Percentiles rank a stretch among this genome's conserved stretches.
phyloP scores from a whole-genome alignment of 1,140 invertebrate species.

The Ips typographus region DNA sequence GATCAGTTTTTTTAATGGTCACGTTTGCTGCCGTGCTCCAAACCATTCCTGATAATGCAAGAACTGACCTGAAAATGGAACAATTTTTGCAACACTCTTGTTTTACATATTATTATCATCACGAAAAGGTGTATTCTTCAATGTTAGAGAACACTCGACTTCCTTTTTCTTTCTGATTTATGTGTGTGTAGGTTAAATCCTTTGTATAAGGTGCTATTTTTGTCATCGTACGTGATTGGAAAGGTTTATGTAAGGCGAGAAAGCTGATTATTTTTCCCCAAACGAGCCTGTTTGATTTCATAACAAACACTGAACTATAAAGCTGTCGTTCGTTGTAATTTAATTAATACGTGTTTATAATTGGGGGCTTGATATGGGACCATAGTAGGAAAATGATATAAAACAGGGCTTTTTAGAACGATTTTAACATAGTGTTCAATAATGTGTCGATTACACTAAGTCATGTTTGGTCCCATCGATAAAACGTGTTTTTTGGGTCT shows the following conservation, averaged over 20 bases:
- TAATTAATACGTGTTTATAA: conserved; percentile 22
- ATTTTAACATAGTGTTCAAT: too few relatives aligned
- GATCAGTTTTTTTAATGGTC: too few relatives aligned
- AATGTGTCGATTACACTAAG: neutral
- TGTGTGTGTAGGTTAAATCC: too few relatives aligned
- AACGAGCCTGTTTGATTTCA: conserved; percentile 2
- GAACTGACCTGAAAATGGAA: too few relatives aligned
- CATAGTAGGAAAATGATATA: neutral
- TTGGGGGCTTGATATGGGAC: neutral
- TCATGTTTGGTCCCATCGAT: neutral
- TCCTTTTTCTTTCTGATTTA: too few relatives aligned
- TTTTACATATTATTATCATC: too few relatives aligned
- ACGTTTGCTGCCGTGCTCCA: too few relatives aligned
- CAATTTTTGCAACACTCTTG: too few relatives aligned
- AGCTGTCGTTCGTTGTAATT: conserved; percentile 25
- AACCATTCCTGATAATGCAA: too few relatives aligned
- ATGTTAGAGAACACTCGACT: too few relatives aligned
- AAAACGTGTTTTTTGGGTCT: neutral
- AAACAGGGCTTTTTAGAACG: neutral
- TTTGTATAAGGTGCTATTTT: neutral
- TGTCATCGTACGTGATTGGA: conserved; percentile 9
- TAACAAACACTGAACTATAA: conserved; percentile 23
- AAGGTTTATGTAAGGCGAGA: conserved; percentile 18
- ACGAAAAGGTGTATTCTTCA: too few relatives aligned
- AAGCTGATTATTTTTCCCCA: conserved; percentile 22